Evolutionary conservation across 2,888 invertebrate genomes (phyloP), one percentile per base, ranked within the genome.

Genomic region (Drosophila longiperda): DNA sequence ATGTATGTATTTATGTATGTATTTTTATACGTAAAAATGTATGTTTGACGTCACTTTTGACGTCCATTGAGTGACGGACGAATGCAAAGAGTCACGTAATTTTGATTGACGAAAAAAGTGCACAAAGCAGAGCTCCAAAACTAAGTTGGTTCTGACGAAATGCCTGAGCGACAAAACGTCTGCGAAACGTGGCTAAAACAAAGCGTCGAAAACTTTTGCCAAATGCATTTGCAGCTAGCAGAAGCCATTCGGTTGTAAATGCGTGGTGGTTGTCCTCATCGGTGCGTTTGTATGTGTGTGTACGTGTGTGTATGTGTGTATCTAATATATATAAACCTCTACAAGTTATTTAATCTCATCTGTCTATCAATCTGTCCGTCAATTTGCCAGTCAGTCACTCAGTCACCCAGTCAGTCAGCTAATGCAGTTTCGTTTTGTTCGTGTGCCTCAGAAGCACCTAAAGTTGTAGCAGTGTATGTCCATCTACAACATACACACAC

Each of bases 331-430:
- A 80, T 83, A 80, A 89, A 89, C 82, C 90, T 86, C 82, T 91
- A 87, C 91, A 91, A 91, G 91, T 92, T 92, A 92, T 92, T 93
- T 92, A 92, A 91, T 92, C 91, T 91, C 90, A 92, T 92, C 93
- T 92, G 93, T 92, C 93, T 91, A 92, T 93, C 93, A 92, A 91
- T 87, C 91, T 92, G 93, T 92, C 92, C 92, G 90, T 92, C 93
- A 92, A 93, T 93, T 92, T 92, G 92, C 73, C 86, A 82, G 73
- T 62, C 80, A 71, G 82, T 74, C 63, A 55, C 50, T 48, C 71
- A 54, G 45, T 55, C 69, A 72, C 53, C 26, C 29, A 33, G 59
- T 26, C 59, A 48, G 20, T 40, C 20, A 48, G 65, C 64, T 38
- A 80, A 48, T 76, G 81, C 81, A 68, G 53, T 75, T 76, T 66